Conservation (phyloP, 2,888 invertebrate species). For the Scaptomyza polygonia region DNA sequence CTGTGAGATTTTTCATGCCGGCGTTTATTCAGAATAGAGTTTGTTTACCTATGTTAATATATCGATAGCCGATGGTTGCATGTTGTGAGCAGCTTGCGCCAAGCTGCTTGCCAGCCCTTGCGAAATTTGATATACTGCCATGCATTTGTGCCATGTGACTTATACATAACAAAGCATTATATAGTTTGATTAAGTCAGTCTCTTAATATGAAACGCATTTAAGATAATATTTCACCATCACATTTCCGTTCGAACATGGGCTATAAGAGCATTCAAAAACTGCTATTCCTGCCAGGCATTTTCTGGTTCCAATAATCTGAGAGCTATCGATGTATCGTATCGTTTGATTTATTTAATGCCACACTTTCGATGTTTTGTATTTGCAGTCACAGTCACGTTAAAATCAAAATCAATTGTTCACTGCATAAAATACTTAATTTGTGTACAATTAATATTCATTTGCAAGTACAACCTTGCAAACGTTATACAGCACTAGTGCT, state of each 20-base stretch:
- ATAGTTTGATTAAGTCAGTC: too few relatives aligned
- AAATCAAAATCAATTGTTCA: too few relatives aligned
- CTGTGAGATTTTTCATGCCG: slow-evolving; percentile 31
- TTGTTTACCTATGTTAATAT: neutral
- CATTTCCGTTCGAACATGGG: too few relatives aligned
- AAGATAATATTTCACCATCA: too few relatives aligned
- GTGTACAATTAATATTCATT: too few relatives aligned
- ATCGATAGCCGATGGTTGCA: slow-evolving; percentile 13
- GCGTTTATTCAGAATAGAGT: neutral
- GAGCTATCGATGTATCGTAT: slow-evolving; percentile 7
- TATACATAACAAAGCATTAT: too few relatives aligned
- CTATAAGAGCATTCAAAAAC: neutral
- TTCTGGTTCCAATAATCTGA: neutral
- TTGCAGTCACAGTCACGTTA: neutral
- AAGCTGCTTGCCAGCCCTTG: neutral
- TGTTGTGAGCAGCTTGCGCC: neutral
- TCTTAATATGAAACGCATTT: too few relatives aligned
- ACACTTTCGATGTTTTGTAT: neutral
- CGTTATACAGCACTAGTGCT: slow-evolving; percentile 20
- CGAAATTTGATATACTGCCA: too few relatives aligned
- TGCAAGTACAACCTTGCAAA: too few relatives aligned
- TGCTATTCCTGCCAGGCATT: too few relatives aligned
- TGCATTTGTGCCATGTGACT: too few relatives aligned
- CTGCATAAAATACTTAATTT: too few relatives aligned
- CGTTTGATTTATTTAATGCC: neutral